Conservation (phyloP, 2,888 invertebrate genomes). For the Conus canariensis region DNA sequence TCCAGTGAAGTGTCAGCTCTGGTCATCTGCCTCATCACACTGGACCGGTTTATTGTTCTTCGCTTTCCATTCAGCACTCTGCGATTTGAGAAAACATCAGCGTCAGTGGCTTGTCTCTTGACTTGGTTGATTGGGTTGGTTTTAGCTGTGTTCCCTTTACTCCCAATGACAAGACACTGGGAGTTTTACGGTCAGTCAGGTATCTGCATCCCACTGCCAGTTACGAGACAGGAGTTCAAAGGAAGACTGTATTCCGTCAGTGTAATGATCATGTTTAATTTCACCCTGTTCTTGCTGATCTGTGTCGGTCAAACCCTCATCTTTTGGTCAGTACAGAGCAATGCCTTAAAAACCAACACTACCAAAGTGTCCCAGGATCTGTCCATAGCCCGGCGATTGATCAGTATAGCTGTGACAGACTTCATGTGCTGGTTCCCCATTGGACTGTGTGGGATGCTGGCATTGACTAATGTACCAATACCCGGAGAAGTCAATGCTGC, state of each 20-base stretch:
- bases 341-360: not conserved
- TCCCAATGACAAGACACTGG: constrained; percentile 54
- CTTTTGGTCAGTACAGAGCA: constrained; percentile 61
- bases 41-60: constrained; percentile 84
- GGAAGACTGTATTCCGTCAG: constrained; percentile 76
- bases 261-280: constrained; percentile 73
- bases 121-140: constrained; percentile 64
- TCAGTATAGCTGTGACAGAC: constrained; percentile 23
- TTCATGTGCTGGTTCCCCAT: constrained; percentile 37
- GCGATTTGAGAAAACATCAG: constrained; percentile 59
- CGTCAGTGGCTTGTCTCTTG: constrained; percentile 53
- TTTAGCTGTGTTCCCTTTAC: constrained; percentile 69
- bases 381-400: constrained; percentile 22
- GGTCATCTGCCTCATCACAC: constrained; percentile 83
- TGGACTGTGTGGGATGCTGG: constrained; percentile 6
- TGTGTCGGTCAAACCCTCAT: constrained; percentile 73
- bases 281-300: constrained; percentile 70
- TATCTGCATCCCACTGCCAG: constrained; percentile 75
- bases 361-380: not conserved
- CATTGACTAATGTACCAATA: not conserved
- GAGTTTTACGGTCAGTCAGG: constrained; percentile 71
- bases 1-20: constrained; percentile 84
- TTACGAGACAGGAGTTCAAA: constrained; percentile 71
- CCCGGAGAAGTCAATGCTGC: constrained; percentile 26
- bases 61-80: constrained; percentile 81